Base-by-base conservation (phyloP, 1,140 invertebrate genomes). In the Dufourea novaeangliae region DNA sequence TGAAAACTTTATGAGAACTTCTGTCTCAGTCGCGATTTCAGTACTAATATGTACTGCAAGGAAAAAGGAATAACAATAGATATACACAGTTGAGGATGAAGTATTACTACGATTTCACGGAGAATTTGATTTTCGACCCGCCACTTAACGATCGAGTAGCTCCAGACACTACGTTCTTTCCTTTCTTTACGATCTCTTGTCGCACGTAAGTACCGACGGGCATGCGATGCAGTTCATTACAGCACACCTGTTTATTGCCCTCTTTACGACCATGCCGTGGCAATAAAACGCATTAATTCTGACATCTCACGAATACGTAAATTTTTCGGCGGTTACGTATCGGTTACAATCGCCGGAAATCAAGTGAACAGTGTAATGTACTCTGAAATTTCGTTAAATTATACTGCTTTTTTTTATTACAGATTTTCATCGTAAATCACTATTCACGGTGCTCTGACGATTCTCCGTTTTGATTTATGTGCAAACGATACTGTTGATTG, bases 181-280 rank as follows among this genome's bases (percentile, higher is more conserved):
- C 10, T 1, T 22, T 59, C 2, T 32, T 71, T 71, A 46, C 39
- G 25, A 44, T 32, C 34, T 14, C n/a, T 5, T 3, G 37, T n/a
- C 32, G 29, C 22, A 34, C 29, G 5, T 32, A 25, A 59, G 27
- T 44, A 5, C 4, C n/a, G 14, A 12, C 2, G 20, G 29, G 1
- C 27, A 59, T 22, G 27, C 14, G 20, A 71, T 22, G 27, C 27
- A 34, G 0, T 69, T 54, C 34, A 57, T 39, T 4, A 39, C 3
- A 29, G 25, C 34, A n/a, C 34, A 39, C 17, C 39, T 71, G 54
- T 59, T 71, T 44, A 57, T 57, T 29, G 27, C 56, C 27, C 6
- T 32, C 37, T 57, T 32, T n/a, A 46, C 29, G 29, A 52, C 12
- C 44, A 1, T 5, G 12, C 1, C 14, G 17, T 1, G 34, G 8